Base-by-base conservation (phyloP, 2,888 invertebrate genomes). In the Caenorhabditis afra region DNA sequence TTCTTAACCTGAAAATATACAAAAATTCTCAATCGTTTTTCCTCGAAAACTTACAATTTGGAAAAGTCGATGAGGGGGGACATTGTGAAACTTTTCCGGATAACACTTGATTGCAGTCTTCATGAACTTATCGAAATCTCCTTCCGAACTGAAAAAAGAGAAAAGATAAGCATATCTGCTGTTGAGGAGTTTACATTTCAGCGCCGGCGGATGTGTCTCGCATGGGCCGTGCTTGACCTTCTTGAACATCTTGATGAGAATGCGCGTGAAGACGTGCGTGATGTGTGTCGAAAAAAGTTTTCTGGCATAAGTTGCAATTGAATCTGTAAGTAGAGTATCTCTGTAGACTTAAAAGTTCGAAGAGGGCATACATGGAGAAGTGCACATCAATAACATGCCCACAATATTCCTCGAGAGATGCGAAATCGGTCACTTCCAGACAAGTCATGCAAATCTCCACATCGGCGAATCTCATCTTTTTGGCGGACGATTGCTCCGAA, bases 1-100 rank as follows among this genome's bases (percentile, higher is more conserved):
- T 50, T 20, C 8, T 52, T 39, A 3, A 67, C 50, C 67, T 67
- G 67, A 50, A 67, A 66, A 49, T n/a, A 11, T 18, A 37, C 12
- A 11, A 16, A 55, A 23, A 29, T 16, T n/a, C 1, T 52, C 12
- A 11, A 7, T 41, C n/a, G n/a, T n/a, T 55, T 41, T 2, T n/a
- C 11, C 1, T 23, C 11, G 1, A 23, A 44, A 52, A 53, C 20
- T 53, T 35, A 70, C 70, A 10, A 61, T 70, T 23, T 47, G 29
- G 7, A 5, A 29, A 29, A 29, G 3, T 29, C 29, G 29, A 5
- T 7, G 4, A 3, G 7, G 12, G 1, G 37, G 29, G 18, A 41
- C 20, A 37, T 62, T 44, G 23, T 55, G 70, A 20, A 70, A 70
- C 22, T 39, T 70, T 7, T 62, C 70, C 2, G 70, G 61, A 22